These are phyloP conservation scores for Blera fallax DNA, from an alignment of 2,888 invertebrate genomes.

Conservation along the genomic window DNA sequence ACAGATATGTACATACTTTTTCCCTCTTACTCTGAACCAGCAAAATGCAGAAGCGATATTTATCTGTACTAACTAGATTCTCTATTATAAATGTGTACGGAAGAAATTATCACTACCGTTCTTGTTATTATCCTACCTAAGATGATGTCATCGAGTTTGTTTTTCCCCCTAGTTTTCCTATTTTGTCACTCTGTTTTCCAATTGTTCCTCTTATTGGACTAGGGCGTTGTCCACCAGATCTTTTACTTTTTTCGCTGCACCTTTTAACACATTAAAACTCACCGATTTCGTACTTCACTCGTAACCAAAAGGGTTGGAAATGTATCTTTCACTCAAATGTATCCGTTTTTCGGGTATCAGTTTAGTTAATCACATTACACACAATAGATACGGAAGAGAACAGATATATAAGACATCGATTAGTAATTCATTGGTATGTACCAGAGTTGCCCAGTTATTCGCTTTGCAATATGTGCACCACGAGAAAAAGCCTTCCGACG, in stretches of 20 bases:
- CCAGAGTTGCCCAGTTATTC: neutral
- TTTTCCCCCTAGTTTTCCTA: slow-evolving; percentile 14
- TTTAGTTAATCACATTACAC: slow-evolving; percentile 41
- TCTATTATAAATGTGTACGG: neutral
- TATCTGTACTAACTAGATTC: neutral
- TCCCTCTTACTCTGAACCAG: neutral
- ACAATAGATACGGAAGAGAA: too few relatives aligned
- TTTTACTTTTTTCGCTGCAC: slow-evolving; percentile 1
- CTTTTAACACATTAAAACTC: slow-evolving; percentile 11
- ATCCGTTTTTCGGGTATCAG: slow-evolving; percentile 7
- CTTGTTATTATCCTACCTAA: slow-evolving; percentile 22
- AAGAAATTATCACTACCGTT: neutral
- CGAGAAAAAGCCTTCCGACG: slow-evolving; percentile 32
- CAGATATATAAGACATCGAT: neutral
- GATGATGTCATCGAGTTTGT: slow-evolving; percentile 56
- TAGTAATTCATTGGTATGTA: neutral
- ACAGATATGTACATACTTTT: neutral
- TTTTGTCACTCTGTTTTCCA: slow-evolving; percentile 29
- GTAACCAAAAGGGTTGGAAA: neutral
- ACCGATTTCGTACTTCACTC: slow-evolving; percentile 1
- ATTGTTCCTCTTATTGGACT: slow-evolving; percentile 47
- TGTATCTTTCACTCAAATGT: neutral
- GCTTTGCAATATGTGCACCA: slow-evolving; percentile 26
- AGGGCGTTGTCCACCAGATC: slow-evolving; percentile 55
- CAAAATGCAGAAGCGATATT: neutral